phyloP scores from a whole-genome alignment of 2,797 vertebrate species.

The Nannoperca obscura region DNA sequence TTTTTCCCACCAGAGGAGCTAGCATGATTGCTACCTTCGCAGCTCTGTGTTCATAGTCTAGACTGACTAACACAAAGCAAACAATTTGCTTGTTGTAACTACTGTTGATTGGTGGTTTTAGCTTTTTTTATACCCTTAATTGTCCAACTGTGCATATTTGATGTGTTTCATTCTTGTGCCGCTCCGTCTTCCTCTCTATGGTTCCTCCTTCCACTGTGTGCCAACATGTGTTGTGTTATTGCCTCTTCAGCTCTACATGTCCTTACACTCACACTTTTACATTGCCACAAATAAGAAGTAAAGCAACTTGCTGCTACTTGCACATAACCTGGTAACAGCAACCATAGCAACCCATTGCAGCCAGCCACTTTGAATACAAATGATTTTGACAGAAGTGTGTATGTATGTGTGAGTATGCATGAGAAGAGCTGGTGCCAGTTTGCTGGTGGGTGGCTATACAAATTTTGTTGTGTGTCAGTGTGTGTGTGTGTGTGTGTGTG shows the following conservation, averaged over 20 bases:
- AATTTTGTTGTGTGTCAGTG: conserved; percentile 51
- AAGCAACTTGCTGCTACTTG: conserved; percentile 68
- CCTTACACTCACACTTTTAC: conserved; percentile 50
- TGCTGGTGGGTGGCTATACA: conserved; percentile 73
- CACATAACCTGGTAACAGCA: conserved; percentile 78
- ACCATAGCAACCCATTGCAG: conserved; percentile 78
- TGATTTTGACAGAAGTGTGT: conserved; percentile 71
- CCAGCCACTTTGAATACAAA: conserved; percentile 80
- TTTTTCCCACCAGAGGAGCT: conserved; percentile 10
- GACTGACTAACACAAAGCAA: conserved; percentile 17
- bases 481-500: conserved; percentile 19
- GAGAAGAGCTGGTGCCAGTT: conserved; percentile 73
- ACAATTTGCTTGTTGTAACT: conserved; percentile 14
- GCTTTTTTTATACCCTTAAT: conserved; percentile 14
- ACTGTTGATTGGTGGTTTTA: conserved; percentile 7
- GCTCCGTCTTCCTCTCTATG: background rate
- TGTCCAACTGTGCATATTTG: background rate
- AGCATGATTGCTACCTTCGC: conserved; percentile 36
- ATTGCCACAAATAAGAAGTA: conserved; percentile 54
- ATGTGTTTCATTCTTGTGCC: background rate
- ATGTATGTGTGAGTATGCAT: conserved; percentile 71
- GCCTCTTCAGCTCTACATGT: conserved; percentile 28
- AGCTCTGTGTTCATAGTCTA: conserved; percentile 23
- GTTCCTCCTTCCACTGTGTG: background rate
- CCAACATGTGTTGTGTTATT: conserved; percentile 26